These are phyloP conservation scores for Scaptomyza reducta DNA, from an alignment of 2,888 invertebrate species.

Conservation along the genomic window DNA sequence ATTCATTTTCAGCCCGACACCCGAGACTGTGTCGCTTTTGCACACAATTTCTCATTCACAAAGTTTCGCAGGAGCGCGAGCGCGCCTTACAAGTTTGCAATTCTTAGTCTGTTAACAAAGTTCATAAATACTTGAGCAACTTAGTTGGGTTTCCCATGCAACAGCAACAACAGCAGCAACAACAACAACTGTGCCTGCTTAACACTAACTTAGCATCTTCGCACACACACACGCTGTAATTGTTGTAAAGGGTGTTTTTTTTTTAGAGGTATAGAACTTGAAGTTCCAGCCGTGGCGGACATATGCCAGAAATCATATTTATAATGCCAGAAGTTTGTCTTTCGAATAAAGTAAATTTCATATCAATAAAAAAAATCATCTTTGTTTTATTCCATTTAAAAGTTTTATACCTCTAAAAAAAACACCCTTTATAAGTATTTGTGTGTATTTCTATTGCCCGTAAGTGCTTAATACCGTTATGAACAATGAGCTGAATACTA, in stretches of 20 bases:
- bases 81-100: slow-evolving; percentile 70
- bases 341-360: too few species aligned
- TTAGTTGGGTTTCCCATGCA: slow-evolving; percentile 53
- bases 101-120: slow-evolving; percentile 81
- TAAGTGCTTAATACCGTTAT: slow-evolving; percentile 1
- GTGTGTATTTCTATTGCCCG: neutral
- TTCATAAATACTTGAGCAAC: slow-evolving; percentile 77
- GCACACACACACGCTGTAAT: slow-evolving; percentile 17
- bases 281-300: too few species aligned
- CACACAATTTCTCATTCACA: slow-evolving; percentile 79
- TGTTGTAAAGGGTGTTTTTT: too few species aligned
- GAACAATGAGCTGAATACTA: slow-evolving; percentile 17
- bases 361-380: too few species aligned
- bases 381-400: too few species aligned
- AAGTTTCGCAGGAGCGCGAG: slow-evolving; percentile 53
- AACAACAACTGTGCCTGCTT: neutral
- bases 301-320: too few species aligned
- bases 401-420: too few species aligned
- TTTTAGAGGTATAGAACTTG: too few species aligned
- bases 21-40: slow-evolving; percentile 71
- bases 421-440: too few species aligned
- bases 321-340: too few species aligned
- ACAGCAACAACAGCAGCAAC: slow-evolving; percentile 16
- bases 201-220: slow-evolving; percentile 5
- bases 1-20: slow-evolving; percentile 69